phyloP scores from a whole-genome alignment of 2,113 vertebrate genomes.

The Leptocoma aspasia region DNA sequence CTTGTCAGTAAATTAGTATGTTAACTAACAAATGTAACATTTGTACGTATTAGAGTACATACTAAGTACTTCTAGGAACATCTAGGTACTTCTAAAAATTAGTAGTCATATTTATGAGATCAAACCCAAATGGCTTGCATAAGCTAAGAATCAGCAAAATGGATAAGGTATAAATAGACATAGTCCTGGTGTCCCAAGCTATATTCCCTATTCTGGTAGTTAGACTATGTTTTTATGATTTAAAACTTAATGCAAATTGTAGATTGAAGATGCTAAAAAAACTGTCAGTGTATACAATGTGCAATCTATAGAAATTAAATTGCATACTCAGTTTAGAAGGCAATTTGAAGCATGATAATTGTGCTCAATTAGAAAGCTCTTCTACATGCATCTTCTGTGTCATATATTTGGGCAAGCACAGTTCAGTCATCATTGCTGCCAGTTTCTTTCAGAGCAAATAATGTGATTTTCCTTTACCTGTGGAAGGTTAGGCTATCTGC shows the following conservation, averaged over 20 bases:
- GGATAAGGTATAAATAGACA: neutral
- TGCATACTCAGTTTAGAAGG: slow-evolving; percentile 4
- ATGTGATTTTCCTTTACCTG: neutral
- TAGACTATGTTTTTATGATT: neutral
- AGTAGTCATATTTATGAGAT: neutral
- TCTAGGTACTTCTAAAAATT: neutral
- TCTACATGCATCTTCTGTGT: neutral
- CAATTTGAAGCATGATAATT: slow-evolving; percentile 1
- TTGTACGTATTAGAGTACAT: neutral
- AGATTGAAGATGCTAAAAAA: neutral
- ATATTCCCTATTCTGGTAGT: neutral
- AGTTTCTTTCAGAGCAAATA: neutral
- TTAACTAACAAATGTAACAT: neutral
- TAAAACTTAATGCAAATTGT: neutral
- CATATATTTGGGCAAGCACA: neutral
- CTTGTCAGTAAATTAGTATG: neutral
- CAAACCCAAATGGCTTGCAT: neutral
- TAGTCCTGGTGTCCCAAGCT: neutral
- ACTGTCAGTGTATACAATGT: neutral
- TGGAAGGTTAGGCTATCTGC: neutral
- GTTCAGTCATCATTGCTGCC: neutral
- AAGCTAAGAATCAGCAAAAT: neutral
- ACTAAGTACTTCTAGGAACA: neutral
- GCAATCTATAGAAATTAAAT: neutral
- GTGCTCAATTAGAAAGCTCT: neutral